A percentile compares a stretch with the other conserved stretches of the same genome.
These are phyloP conservation scores for Sinocyclocheilus grahami DNA, from an alignment of 2,113 vertebrate genomes.

Conservation along the genomic window DNA sequence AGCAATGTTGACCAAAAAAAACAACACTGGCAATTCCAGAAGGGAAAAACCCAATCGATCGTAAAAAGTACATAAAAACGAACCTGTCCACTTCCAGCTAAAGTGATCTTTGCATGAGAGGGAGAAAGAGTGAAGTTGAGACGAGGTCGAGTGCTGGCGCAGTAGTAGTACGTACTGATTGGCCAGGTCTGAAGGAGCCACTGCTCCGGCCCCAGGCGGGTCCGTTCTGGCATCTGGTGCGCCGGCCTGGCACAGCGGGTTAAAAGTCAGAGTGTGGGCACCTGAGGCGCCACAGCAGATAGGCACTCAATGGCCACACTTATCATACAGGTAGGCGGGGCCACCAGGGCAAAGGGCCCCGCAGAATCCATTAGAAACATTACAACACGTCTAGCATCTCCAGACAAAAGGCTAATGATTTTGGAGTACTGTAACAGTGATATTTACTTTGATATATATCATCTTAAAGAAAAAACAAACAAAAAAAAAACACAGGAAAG, in stretches of 20 bases:
- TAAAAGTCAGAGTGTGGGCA: conserved; percentile 62
- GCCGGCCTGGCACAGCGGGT: conserved; percentile 66
- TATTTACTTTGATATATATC: conserved; percentile 73
- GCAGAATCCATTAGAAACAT: conserved; percentile 64
- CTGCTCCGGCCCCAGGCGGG: conserved; percentile 61
- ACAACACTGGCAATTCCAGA: conserved; percentile 69
- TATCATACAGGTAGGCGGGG: conserved; percentile 71
- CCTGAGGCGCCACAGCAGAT: conserved; percentile 70
- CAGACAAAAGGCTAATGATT: conserved; percentile 71
- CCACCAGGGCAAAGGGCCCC: conserved; percentile 46
- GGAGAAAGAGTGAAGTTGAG: conserved; percentile 61
- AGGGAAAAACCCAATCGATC: conserved; percentile 46
- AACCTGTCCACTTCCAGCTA: conserved; percentile 70
- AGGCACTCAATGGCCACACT: conserved; percentile 80
- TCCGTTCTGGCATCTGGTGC: conserved; percentile 46
- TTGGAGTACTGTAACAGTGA: conserved; percentile 78
- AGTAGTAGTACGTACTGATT: conserved; percentile 71
- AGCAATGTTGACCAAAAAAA: conserved; percentile 64
- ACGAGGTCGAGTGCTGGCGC: conserved; percentile 74
- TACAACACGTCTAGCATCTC: conserved; percentile 58
- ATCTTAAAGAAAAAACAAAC: conserved; percentile 34
- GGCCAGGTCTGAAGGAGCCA: conserved; percentile 72
- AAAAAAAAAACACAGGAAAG: neutral
- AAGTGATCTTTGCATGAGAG: conserved; percentile 77
- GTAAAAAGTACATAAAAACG: conserved; percentile 32